Evolutionary conservation across 2,888 invertebrate genomes (phyloP).

Genomic region (Caenorhabditis imperialis): DNA sequence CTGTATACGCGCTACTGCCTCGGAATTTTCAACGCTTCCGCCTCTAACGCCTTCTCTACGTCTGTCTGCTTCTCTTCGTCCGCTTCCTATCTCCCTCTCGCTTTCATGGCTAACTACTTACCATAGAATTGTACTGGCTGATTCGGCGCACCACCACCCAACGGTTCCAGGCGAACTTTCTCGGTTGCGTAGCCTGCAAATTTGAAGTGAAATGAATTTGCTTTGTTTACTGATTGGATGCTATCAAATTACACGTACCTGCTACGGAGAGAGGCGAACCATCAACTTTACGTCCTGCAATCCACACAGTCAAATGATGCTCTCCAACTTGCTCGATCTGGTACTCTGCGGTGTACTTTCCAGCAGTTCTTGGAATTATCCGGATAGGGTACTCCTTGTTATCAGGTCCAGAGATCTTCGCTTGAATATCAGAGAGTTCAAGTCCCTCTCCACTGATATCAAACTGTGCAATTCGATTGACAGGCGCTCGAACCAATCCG

Average conservation of each 20-base stretch:
- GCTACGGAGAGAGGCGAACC: conserved; percentile 66
- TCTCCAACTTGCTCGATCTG: conserved; percentile 84
- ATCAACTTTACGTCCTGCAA: conserved; percentile 86
- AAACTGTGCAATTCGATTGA: conserved; percentile 81
- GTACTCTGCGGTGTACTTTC: conserved; percentile 91
- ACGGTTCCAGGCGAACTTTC: conserved; percentile 92
- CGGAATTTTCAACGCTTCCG: conserved; percentile 42
- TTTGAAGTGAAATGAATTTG: conserved; percentile 80
- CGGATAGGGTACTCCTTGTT: conserved; percentile 88
- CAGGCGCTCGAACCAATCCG: conserved; percentile 81
- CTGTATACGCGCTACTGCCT: conserved; percentile 42
- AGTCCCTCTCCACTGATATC: conserved; percentile 67
- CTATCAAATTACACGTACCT: conserved; percentile 45
- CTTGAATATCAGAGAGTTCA: conserved; percentile 64
- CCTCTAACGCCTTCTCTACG: conserved; percentile 31
- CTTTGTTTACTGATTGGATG: conserved; percentile 7
- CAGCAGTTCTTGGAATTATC: conserved; percentile 87
- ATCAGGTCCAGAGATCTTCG: conserved; percentile 83
- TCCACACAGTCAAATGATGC: conserved; percentile 91
- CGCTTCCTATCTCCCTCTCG: conserved; percentile 18
- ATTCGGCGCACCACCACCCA: conserved; percentile 92
- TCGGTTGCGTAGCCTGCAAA: conserved; percentile 82
- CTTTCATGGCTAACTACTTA: conserved; percentile 79
- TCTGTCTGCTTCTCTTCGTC: conserved; percentile 12
- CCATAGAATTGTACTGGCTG: conserved; percentile 97